phyloP scores from a whole-genome alignment of 2,888 invertebrate species.

The Synanthedon tipuliformis region DNA sequence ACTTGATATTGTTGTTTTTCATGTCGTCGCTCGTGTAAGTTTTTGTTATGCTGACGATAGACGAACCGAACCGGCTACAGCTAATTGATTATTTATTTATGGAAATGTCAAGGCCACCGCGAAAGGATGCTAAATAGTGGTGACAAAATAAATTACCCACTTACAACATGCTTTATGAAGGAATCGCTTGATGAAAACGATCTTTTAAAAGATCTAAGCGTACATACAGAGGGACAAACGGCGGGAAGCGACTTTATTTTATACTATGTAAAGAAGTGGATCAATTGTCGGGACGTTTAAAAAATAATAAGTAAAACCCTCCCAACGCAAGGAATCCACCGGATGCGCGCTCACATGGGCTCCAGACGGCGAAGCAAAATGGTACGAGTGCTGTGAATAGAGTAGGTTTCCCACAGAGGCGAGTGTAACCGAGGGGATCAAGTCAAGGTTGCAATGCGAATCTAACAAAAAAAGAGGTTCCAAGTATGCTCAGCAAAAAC shows the following conservation, averaged over 20 bases:
- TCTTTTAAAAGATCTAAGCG: too few relatives aligned
- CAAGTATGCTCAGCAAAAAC: slow-evolving; percentile 40
- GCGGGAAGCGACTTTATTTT: too few relatives aligned
- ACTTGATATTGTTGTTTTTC: not conserved
- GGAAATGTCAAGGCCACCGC: not conserved
- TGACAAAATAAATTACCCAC: not conserved
- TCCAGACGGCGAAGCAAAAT: slow-evolving; percentile 52
- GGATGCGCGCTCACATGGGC: slow-evolving; percentile 54
- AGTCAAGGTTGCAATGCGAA: slow-evolving; percentile 59
- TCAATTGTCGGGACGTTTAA: not conserved
- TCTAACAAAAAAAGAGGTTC: slow-evolving; percentile 46
- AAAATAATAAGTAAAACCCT: slow-evolving; percentile 16
- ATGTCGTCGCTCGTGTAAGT: not conserved
- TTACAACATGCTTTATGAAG: not conserved
- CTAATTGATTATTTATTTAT: slow-evolving; percentile 6
- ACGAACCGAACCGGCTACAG: not conserved
- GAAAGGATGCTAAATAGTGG: not conserved
- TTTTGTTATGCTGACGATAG: too few relatives aligned
- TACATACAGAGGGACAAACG: too few relatives aligned
- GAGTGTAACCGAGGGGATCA: slow-evolving; percentile 38
- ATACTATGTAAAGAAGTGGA: not conserved
- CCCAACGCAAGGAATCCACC: slow-evolving; percentile 38
- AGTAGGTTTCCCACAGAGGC: slow-evolving; percentile 53
- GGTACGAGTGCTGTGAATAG: slow-evolving; percentile 42
- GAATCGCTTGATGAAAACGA: not conserved